A percentile compares a stretch with the other conserved stretches of the same genome.
These are phyloP conservation scores for Chaetoderma sp. DNA, from an alignment of 2,888 invertebrate species.

Conservation along the genomic window DNA sequence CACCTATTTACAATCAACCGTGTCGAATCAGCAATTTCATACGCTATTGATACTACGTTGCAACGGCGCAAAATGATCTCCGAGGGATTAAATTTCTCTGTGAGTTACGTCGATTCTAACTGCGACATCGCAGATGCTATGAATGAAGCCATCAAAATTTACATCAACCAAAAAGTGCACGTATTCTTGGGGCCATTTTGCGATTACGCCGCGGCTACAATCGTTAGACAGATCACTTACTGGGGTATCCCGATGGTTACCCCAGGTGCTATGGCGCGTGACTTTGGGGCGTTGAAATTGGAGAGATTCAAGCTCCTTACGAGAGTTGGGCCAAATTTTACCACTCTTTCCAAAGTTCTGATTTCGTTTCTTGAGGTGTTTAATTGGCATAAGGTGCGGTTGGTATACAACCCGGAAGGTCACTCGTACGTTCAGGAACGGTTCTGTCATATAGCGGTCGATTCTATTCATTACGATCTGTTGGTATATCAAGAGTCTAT, in stretches of 20 bases:
- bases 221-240: constrained; percentile 84
- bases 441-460: constrained; percentile 77
- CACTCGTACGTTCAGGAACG: constrained; percentile 77
- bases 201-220: constrained; percentile 74
- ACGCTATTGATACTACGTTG: constrained; percentile 26
- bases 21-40: constrained; percentile 30
- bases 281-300: constrained; percentile 74
- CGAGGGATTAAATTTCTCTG: background rate
- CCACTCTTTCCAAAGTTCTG: constrained; percentile 25
- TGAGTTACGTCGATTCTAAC: constrained; percentile 38
- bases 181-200: constrained; percentile 48
- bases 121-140: constrained; percentile 36
- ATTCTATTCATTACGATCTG: background rate
- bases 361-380: background rate
- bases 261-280: constrained; percentile 83
- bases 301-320: constrained; percentile 20
- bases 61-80: background rate
- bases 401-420: constrained; percentile 82
- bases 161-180: constrained; percentile 29
- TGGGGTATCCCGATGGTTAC: constrained; percentile 80
- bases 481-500: too few relatives aligned
- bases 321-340: constrained; percentile 24
- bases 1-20: constrained; percentile 8
- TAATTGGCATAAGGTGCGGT: constrained; percentile 61
- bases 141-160: constrained; percentile 39